These are phyloP conservation scores for Schizopygopsis malacanthus DNA, from an alignment of 2,797 vertebrate species.

Conservation along the genomic window DNA sequence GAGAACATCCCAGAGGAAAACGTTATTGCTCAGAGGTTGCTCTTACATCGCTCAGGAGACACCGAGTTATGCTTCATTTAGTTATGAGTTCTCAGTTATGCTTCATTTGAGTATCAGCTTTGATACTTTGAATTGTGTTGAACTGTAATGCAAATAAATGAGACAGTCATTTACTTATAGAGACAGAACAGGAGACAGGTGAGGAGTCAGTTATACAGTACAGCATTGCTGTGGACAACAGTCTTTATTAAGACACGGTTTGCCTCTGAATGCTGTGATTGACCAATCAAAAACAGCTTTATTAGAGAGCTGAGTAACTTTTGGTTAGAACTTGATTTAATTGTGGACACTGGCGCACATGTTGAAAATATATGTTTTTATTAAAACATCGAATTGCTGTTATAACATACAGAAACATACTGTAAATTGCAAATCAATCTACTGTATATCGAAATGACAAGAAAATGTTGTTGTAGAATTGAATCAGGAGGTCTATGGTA, in stretches of 20 bases:
- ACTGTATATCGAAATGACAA: not conserved
- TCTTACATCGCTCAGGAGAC: slow-evolving; percentile 14
- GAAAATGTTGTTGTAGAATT: not conserved
- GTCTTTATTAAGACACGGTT: not conserved
- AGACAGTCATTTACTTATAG: slow-evolving; percentile 3
- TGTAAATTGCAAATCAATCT: not conserved
- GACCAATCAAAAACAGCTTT: not conserved
- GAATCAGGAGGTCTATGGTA: not conserved
- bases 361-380: not conserved
- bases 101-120: slow-evolving; percentile 31
- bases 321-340: not conserved
- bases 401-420: not conserved
- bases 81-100: slow-evolving; percentile 6
- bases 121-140: slow-evolving; percentile 5
- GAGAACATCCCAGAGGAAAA: slow-evolving; percentile 7
- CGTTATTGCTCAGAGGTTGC: not conserved
- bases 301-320: not conserved
- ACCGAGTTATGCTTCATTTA: not conserved
- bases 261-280: not conserved
- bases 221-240: not conserved
- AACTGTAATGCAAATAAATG: slow-evolving; percentile 15
- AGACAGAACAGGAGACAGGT: slow-evolving; percentile 10
- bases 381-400: not conserved
- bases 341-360: not conserved
- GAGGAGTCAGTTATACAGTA: not conserved